Evolutionary conservation across 2,888 invertebrate genomes (phyloP).

Genomic region (Deroplatys truncata): DNA sequence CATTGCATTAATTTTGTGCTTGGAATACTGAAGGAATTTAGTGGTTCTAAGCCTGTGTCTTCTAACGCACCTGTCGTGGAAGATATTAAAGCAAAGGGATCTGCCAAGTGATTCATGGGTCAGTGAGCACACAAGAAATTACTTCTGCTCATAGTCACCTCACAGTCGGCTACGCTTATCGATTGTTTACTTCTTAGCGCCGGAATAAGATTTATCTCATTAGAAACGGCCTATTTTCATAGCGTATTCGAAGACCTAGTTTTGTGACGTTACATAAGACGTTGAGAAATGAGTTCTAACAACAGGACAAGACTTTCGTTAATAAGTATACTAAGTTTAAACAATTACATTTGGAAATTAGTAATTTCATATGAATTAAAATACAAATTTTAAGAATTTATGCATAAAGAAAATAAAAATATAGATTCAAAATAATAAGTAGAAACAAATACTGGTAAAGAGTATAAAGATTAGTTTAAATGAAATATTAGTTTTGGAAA

Average conservation of each 20-base stretch:
- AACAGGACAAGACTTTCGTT: neutral
- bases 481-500: too few relatives aligned
- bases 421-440: too few relatives aligned
- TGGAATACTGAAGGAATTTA: neutral
- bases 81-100: neutral
- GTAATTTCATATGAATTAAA: too few relatives aligned
- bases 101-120: neutral
- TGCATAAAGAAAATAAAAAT: too few relatives aligned
- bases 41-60: neutral
- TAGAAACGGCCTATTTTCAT: neutral
- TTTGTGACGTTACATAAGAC: neutral
- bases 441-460: too few relatives aligned
- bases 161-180: neutral
- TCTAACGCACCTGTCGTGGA: neutral
- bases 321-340: too few relatives aligned
- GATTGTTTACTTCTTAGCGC: neutral
- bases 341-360: too few relatives aligned
- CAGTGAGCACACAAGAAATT: neutral
- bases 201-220: neutral
- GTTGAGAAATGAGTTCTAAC: neutral
- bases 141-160: neutral
- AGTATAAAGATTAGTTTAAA: too few relatives aligned
- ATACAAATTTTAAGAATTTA: too few relatives aligned
- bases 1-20: neutral
- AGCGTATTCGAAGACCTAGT: neutral